Conservation (phyloP, 2,888 invertebrate species). For the Dryobotodes eremita region DNA sequence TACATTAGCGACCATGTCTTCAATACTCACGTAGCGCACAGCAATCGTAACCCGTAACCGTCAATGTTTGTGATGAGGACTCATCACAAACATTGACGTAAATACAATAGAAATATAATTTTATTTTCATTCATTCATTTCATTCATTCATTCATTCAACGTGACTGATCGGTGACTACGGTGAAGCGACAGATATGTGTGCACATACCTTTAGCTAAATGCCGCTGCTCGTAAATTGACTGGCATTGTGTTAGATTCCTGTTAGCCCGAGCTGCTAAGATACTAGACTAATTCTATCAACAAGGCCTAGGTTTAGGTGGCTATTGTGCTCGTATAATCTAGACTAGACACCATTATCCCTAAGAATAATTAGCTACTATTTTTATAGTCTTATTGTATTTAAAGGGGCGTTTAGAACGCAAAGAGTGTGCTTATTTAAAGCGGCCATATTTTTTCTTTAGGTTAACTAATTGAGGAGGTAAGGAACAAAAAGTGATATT, state of each 20-base stretch:
- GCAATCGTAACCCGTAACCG: not conserved
- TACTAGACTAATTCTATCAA: constrained; percentile 30
- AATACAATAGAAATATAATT: not conserved
- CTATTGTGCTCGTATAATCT: constrained; percentile 22
- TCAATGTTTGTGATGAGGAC: no score
- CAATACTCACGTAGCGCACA: no score
- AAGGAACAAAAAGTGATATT: no score
- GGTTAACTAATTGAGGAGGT: no score
- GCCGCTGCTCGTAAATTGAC: constrained; percentile 41
- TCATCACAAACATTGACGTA: not conserved
- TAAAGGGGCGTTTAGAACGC: not conserved
- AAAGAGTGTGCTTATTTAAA: not conserved
- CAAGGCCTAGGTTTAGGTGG: constrained; percentile 22
- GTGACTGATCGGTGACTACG: not conserved
- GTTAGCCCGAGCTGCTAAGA: constrained; percentile 12
- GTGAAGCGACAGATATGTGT: not conserved
- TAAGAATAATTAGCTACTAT: constrained; percentile 3
- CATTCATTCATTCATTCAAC: not conserved
- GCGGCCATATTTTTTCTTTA: not conserved
- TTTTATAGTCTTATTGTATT: not conserved
- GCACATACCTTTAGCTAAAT: not conserved
- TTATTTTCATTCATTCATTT: not conserved
- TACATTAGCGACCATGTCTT: no score
- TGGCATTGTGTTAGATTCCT: constrained; percentile 40
- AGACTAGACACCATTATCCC: constrained; percentile 2